Percentiles rank a stretch among this genome's conserved stretches.
phyloP scores from a whole-genome alignment of 2,888 invertebrate genomes.

The Harpalus rufipes region DNA sequence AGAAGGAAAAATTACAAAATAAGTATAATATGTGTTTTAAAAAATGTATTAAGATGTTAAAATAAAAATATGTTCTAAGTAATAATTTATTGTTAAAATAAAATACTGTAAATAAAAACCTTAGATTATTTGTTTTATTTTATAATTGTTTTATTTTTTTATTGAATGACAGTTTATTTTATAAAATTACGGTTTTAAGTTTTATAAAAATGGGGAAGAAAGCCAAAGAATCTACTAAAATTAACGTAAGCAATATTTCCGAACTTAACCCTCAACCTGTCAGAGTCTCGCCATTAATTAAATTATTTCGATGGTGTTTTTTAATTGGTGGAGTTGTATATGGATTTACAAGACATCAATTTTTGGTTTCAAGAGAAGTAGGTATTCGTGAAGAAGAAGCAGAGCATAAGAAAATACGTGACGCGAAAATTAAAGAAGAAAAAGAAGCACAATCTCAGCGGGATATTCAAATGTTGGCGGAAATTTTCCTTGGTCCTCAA shows the following conservation, averaged over 20 bases:
- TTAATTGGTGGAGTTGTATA: constrained; percentile 74
- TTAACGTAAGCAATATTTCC: no score
- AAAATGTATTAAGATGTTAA: not conserved
- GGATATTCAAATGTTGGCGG: constrained; percentile 66
- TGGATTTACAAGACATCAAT: constrained; percentile 72
- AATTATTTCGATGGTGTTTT: constrained; percentile 73
- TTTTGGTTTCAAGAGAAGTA: constrained; percentile 71
- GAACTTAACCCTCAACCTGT: constrained; percentile 27
- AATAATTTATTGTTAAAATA: constrained; percentile 42
- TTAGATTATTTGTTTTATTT: no score
- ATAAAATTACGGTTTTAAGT: not conserved
- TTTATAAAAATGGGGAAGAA: no score
- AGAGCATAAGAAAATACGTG: constrained; percentile 72
- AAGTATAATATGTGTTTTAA: no score
- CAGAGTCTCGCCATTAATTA: constrained; percentile 52
- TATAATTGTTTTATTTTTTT: not conserved
- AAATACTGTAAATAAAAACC: constrained; percentile 1
- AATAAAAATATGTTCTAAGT: constrained; percentile 18
- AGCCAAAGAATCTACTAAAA: no score
- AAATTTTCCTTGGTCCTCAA: constrained; percentile 25
- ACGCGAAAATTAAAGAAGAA: constrained; percentile 71
- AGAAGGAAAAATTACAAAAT: no score
- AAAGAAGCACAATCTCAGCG: constrained; percentile 67
- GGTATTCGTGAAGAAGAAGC: constrained; percentile 71
- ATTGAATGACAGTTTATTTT: not conserved